phyloP scores from a whole-genome alignment of 2,113 vertebrate genomes.

The Gadus chalcogrammus region DNA sequence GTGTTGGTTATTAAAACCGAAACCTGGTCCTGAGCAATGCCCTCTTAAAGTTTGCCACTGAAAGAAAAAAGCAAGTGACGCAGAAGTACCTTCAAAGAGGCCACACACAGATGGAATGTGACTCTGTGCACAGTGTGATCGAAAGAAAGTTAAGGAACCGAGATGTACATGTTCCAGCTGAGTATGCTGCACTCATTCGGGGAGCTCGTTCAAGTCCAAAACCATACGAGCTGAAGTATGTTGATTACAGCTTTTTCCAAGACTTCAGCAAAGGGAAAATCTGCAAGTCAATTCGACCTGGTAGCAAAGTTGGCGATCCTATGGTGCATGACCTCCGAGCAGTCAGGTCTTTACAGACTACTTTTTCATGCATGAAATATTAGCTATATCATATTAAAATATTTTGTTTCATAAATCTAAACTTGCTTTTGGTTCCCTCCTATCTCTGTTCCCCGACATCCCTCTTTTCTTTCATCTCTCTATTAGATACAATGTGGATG shows the following conservation, averaged over 20 bases:
- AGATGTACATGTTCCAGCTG: not conserved
- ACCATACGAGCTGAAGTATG: slow-evolving; percentile 5
- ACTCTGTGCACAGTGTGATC: not conserved
- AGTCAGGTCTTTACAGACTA: not conserved
- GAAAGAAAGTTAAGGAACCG: slow-evolving; percentile 1
- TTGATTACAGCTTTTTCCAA: not conserved
- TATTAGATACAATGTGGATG: slow-evolving; percentile 12
- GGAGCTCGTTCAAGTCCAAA: slow-evolving; percentile 9
- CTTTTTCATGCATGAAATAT: not conserved
- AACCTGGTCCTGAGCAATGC: too few relatives aligned
- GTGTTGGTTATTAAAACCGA: too few relatives aligned
- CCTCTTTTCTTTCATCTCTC: not conserved
- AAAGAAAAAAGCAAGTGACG: too few relatives aligned
- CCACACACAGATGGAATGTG: too few relatives aligned
- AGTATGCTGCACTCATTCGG: not conserved
- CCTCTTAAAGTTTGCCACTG: too few relatives aligned
- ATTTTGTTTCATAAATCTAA: not conserved
- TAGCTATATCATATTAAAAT: too few relatives aligned
- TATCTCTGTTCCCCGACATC: not conserved
- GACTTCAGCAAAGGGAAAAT: not conserved
- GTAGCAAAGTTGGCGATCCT: not conserved
- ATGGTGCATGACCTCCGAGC: not conserved
- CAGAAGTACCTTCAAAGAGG: too few relatives aligned
- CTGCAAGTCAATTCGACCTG: slow-evolving; percentile 5
- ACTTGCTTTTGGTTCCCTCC: not conserved